Percentiles rank a stretch among this genome's conserved stretches.
Evolutionary conservation across 2,888 invertebrate genomes (phyloP).

Genomic region (Lithosia quadra): DNA sequence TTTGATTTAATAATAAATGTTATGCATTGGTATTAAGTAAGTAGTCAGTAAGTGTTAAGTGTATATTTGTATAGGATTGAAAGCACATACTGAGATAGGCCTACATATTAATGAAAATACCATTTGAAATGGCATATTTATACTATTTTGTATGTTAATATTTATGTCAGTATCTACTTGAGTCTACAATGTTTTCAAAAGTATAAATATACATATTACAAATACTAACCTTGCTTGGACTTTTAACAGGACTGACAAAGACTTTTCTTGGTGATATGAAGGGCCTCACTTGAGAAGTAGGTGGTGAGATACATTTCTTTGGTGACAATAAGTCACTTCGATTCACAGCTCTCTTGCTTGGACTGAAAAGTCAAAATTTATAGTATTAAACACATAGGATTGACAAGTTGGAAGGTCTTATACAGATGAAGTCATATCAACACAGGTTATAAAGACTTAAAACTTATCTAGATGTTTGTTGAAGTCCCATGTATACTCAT

Average conservation of each 20-base stretch:
- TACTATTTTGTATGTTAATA: background rate
- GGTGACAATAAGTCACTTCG: slow-evolving; percentile 85
- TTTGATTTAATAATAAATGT: too few relatives aligned
- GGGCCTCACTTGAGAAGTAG: slow-evolving; percentile 78
- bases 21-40: too few relatives aligned
- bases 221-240: slow-evolving; percentile 86
- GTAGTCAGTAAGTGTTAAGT: too few relatives aligned
- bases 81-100: too few relatives aligned
- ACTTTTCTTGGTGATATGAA: slow-evolving; percentile 89
- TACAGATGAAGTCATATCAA: background rate
- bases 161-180: background rate
- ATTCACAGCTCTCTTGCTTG: slow-evolving; percentile 81
- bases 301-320: slow-evolving; percentile 76
- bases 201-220: background rate
- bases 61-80: too few relatives aligned
- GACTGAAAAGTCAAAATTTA: slow-evolving; percentile 81
- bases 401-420: background rate
- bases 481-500: background rate
- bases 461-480: background rate
- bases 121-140: too few relatives aligned
- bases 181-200: background rate
- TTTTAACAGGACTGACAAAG: slow-evolving; percentile 87
- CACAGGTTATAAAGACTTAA: background rate
- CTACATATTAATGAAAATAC: too few relatives aligned
- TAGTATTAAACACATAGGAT: background rate